A percentile compares a stretch with the other conserved stretches of the same genome.
Conservation (phyloP, 2,113 vertebrate species). For the Rhadina sibilatrix region DNA sequence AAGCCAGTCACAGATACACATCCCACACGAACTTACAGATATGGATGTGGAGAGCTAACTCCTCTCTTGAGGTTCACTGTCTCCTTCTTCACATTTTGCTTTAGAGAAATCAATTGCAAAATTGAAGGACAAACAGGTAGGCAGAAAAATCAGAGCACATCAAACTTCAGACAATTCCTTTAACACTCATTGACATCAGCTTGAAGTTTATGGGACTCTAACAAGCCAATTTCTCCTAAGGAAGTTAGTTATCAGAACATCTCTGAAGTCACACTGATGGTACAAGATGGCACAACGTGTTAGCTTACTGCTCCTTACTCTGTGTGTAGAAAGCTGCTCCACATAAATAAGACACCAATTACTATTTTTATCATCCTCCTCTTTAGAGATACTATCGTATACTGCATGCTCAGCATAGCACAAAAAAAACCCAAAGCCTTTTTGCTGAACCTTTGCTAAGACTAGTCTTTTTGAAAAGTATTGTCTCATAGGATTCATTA, state of each 20-base stretch:
- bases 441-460: not conserved
- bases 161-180: not conserved
- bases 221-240: not conserved
- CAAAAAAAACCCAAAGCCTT: not conserved
- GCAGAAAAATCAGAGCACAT: not conserved
- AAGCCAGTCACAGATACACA: not conserved
- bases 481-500: not conserved
- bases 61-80: not conserved
- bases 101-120: not conserved
- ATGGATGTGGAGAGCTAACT: not conserved
- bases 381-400: not conserved
- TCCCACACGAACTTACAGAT: not conserved
- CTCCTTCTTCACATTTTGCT: not conserved
- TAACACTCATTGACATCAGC: not conserved
- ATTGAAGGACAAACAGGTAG: not conserved
- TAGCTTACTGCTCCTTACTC: not conserved
- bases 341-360: not conserved
- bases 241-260: not conserved
- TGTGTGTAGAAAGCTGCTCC: not conserved
- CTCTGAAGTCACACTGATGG: not conserved
- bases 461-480: not conserved
- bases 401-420: not conserved
- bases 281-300: not conserved
- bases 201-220: not conserved
- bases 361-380: constrained; percentile 32